Evolutionary conservation across 2,113 vertebrate species (phyloP).

Genomic region (Stegastes partitus): DNA sequence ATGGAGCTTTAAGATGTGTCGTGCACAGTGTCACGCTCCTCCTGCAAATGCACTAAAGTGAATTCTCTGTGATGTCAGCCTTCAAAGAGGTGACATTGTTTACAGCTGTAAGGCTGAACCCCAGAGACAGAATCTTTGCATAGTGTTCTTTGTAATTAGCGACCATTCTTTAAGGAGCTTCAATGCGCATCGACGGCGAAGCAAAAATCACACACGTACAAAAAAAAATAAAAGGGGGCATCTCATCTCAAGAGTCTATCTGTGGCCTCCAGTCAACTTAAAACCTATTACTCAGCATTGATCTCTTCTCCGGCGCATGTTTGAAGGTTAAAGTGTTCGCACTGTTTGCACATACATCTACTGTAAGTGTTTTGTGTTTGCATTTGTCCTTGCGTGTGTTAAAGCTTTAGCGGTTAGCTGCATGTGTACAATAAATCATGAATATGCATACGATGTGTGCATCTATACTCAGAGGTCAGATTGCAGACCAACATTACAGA

Average conservation of each 20-base stretch:
- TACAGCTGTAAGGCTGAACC: not conserved
- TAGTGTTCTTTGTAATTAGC: not conserved
- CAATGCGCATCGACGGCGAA: not conserved
- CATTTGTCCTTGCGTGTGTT: not conserved
- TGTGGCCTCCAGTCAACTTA: not conserved
- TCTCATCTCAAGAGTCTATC: not conserved
- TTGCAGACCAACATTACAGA: slow-evolving; percentile 62
- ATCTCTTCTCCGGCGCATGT: not conserved
- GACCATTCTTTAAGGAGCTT: not conserved
- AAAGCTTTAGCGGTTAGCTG: not conserved
- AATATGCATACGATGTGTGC: not conserved
- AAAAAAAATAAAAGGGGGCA: too few species aligned
- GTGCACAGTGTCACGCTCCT: not conserved
- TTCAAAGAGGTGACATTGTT: slow-evolving; percentile 7
- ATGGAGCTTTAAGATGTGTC: not conserved
- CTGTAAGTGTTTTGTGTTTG: not conserved
- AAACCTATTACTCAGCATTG: slow-evolving; percentile 5
- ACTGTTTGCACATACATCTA: not conserved
- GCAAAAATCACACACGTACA: not conserved
- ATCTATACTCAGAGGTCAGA: slow-evolving; percentile 35
- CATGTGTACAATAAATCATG: not conserved
- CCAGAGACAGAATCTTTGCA: not conserved
- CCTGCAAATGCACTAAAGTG: not conserved
- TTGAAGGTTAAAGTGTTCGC: not conserved
- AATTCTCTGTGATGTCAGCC: not conserved